A percentile compares a stretch with the other conserved stretches of the same genome.
Conservation (phyloP, 2,797 vertebrate genomes). For the Euphonia xanthogaster region DNA sequence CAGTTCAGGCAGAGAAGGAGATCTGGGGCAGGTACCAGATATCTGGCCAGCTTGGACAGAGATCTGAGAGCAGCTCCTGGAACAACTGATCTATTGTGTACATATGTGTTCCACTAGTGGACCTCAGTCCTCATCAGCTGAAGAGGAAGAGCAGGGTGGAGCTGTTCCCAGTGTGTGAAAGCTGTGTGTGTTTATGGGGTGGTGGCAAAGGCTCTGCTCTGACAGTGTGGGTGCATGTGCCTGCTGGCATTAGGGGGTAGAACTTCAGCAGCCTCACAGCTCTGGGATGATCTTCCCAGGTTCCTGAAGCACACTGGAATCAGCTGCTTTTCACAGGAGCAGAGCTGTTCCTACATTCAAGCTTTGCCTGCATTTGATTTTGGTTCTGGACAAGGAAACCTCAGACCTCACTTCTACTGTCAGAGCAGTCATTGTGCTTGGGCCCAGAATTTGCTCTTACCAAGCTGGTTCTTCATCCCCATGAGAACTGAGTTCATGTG, state of each 20-base stretch:
- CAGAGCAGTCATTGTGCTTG: background rate
- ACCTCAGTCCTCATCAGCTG: background rate
- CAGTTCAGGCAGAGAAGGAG: background rate
- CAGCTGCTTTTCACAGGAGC: background rate
- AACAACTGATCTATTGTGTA: background rate
- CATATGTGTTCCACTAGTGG: fast-evolving
- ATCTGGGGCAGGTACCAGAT: background rate
- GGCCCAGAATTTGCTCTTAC: slow-evolving; percentile 76
- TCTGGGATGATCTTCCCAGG: background rate
- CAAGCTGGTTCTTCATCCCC: slow-evolving; percentile 97
- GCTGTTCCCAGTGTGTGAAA: background rate
- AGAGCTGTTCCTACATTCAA: background rate
- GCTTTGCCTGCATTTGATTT: background rate
- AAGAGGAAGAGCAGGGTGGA: background rate
- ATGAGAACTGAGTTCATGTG: slow-evolving; percentile 98
- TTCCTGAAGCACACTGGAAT: background rate
- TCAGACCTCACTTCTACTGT: background rate
- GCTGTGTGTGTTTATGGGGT: fast-evolving
- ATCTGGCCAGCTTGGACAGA: background rate
- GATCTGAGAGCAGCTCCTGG: background rate
- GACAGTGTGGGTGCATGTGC: fast-evolving
- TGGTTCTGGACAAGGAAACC: background rate
- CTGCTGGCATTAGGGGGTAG: fast-evolving
- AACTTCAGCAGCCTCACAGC: background rate
- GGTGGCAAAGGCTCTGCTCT: background rate